Base-by-base conservation (phyloP, 2,113 vertebrate genomes). In the Trematocara zebra region DNA sequence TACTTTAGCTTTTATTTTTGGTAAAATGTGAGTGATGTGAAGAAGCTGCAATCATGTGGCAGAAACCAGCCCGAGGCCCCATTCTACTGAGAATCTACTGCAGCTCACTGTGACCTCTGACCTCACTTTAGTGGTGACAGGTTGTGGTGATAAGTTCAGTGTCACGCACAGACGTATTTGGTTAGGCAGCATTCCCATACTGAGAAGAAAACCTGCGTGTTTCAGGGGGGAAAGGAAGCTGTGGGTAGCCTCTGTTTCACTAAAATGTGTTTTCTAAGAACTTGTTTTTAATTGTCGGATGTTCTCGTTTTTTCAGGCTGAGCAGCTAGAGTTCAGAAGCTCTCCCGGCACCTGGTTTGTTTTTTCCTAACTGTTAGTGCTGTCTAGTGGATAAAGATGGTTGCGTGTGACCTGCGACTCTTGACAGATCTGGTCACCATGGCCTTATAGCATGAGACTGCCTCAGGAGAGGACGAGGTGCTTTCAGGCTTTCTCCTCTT, bases 371-470 rank as follows among this genome's bases (percentile, higher is more conserved):
- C 42, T 49, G 23, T 31, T 49, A 5, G 49, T 44, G 44, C 52
- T 49, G n/a, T 74, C 44, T 35, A 23, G 11, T 20, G 11, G 12
- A 78, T 52, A 26, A 35, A 26, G 2, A 11, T 9, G 8, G 6
- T 88, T 87, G 59, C 14, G 67, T 89, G 80, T 61, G 64, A 88
- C 72, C 51, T 40, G 2, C 2, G 7, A 28, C 67, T 82, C 42
- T 52, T 51, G 80, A 74, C 37, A 49, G 54, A 89, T 90, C 61
- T 79, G 61, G 78, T 90, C 86, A 12, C 59, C 44, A 3, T 89
- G 91, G 89, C 89, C 67, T 80, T 52, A 9, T 80, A 69, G 2
- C 79, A 51, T 44, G 7, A 59, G 54, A 80, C 33, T 81, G 81
- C 84, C 52, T 54, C 61, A 2, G 20, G 59, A 85, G 53, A 57